Percentiles rank a stretch among this genome's conserved stretches.
Evolutionary conservation across 2,888 invertebrate genomes (phyloP).

Genomic region (Seira ritae): DNA sequence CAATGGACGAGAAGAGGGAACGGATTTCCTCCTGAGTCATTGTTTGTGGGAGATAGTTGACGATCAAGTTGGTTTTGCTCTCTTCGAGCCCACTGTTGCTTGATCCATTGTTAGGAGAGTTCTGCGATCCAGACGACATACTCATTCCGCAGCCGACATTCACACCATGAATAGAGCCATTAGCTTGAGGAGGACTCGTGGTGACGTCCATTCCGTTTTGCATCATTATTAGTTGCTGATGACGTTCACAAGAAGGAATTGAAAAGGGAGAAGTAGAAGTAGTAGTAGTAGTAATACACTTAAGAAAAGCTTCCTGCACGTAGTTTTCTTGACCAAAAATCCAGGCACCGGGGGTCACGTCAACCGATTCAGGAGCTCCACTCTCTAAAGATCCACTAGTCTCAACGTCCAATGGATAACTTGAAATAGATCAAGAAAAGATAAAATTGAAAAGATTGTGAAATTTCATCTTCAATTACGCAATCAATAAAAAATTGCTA

Average conservation of each 20-base stretch:
- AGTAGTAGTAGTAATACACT: conserved; percentile 28
- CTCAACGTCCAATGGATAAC: conserved; percentile 60
- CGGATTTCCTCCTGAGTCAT: conserved; percentile 99
- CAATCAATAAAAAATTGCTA: too few relatives aligned
- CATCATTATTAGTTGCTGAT: conserved; percentile 79
- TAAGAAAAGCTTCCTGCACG: conserved; percentile 58
- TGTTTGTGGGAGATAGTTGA: conserved; percentile 99
- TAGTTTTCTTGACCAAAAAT: conserved; percentile 48
- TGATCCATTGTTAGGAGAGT: conserved; percentile 76
- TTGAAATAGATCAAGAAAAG: conserved; percentile 8
- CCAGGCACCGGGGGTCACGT: conserved; percentile 57
- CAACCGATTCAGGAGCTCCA: conserved; percentile 49
- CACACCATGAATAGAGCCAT: conserved; percentile 79
- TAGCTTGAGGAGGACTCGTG: conserved; percentile 86
- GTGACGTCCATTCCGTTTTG: conserved; percentile 85
- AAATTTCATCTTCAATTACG: too few relatives aligned
- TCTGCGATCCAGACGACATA: conserved; percentile 75
- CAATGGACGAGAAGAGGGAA: conserved; percentile 97
- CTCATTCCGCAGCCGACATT: conserved; percentile 75
- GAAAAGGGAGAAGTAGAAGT: conserved; percentile 32
- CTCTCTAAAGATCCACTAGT: conserved; percentile 48
- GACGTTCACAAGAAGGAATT: conserved; percentile 45
- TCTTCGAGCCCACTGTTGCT: conserved; percentile 85
- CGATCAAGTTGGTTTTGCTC: conserved; percentile 98
- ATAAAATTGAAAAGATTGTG: too few relatives aligned